A percentile compares a stretch with the other conserved stretches of the same genome.
phyloP scores from a whole-genome alignment of 2,888 invertebrate genomes.

The Tetanocera ferruginea region DNA sequence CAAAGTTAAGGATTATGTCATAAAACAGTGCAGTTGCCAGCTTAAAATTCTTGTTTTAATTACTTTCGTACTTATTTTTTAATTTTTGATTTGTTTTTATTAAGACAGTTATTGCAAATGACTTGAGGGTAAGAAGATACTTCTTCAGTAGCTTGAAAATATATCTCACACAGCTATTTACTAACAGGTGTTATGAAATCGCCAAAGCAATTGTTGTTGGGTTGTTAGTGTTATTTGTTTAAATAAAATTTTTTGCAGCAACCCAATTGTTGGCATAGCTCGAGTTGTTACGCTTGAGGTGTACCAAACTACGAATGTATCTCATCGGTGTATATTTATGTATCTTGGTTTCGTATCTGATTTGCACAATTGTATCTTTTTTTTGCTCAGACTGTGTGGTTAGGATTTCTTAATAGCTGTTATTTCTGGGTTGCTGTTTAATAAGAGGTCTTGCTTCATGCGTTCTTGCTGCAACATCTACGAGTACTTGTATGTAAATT shows the following conservation, averaged over 20 bases:
- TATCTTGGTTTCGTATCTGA: constrained; percentile 4
- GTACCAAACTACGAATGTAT: background rate
- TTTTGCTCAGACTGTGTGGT: background rate
- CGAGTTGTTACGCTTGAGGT: constrained; percentile 21
- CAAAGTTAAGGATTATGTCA: background rate
- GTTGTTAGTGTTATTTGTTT: background rate
- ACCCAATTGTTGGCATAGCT: constrained; percentile 1
- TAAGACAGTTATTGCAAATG: background rate
- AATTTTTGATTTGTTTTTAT: background rate
- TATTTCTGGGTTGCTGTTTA: constrained; percentile 27
- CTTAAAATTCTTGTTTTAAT: background rate
- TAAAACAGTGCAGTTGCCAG: background rate
- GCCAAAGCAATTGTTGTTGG: background rate
- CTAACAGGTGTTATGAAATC: constrained; percentile 2
- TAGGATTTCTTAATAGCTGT: constrained; percentile 27
- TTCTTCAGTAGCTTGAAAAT: background rate
- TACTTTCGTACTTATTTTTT: too few species aligned
- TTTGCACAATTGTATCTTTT: constrained; percentile 6
- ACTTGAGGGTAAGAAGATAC: constrained; percentile 7
- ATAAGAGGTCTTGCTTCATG: constrained; percentile 39
- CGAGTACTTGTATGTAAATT: background rate
- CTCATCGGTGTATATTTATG: background rate
- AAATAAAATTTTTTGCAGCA: background rate
- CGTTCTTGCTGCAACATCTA: background rate
- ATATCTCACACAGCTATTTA: background rate